phyloP scores from a whole-genome alignment of 2,888 invertebrate species.

The Mythimna vitellina region DNA sequence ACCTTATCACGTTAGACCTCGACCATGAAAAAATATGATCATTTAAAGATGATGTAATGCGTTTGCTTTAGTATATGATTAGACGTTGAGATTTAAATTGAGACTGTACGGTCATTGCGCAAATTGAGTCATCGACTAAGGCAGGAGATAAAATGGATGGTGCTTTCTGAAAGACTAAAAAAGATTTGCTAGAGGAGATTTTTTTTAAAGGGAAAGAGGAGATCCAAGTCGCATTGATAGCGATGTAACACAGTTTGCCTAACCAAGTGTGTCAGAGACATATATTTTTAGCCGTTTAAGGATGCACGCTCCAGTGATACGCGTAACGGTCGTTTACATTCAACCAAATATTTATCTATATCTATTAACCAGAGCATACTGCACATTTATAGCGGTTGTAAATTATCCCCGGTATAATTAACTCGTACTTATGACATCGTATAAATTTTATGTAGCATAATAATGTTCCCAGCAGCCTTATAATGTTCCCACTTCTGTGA shows the following conservation, averaged over 20 bases:
- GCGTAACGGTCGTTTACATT: constrained; percentile 7
- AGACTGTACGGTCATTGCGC: constrained; percentile 22
- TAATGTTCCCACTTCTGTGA: too few relatives aligned
- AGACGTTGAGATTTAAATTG: constrained; percentile 20
- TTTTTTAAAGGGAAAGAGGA: neutral
- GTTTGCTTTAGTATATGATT: constrained; percentile 16
- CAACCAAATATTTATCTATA: constrained; percentile 17
- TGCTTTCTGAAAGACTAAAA: neutral
- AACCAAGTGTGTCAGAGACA: constrained; percentile 7
- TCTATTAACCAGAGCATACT: neutral
- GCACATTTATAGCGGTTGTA: constrained; percentile 14
- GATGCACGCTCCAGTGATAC: constrained; percentile 36
- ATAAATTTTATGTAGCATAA: too few relatives aligned
- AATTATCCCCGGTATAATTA: constrained; percentile 1
- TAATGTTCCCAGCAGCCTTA: too few relatives aligned
- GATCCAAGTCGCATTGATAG: neutral
- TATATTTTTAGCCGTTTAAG: constrained; percentile 29
- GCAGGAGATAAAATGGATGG: neutral
- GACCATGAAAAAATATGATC: constrained; percentile 20
- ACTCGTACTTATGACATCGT: too few relatives aligned
- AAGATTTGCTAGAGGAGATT: neutral
- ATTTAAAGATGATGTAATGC: constrained; percentile 39
- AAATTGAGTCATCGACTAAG: constrained; percentile 31
- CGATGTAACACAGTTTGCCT: neutral
- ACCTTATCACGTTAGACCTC: constrained; percentile 16